Conservation (phyloP, 2,113 vertebrate species). For the Myiozetetes cayanensis region DNA sequence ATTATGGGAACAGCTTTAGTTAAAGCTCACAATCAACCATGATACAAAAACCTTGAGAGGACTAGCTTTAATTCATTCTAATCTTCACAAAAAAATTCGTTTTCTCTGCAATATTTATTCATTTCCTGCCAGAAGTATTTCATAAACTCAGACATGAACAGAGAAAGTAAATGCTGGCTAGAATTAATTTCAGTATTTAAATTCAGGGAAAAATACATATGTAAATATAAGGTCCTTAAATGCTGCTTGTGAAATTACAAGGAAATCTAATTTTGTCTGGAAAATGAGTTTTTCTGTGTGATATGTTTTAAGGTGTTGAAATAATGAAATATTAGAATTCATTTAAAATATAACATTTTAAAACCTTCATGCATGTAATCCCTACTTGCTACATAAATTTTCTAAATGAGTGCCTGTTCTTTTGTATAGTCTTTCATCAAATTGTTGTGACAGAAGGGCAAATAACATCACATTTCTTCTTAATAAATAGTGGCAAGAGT, state of each 20-base stretch:
- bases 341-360: not conserved
- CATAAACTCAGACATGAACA: not conserved
- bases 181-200: not conserved
- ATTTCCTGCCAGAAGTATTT: not conserved
- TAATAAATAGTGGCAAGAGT: not conserved
- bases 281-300: not conserved
- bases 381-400: not conserved
- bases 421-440: not conserved
- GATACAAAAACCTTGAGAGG: not conserved
- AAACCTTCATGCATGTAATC: not conserved
- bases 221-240: not conserved
- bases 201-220: not conserved
- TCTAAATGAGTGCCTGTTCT: not conserved
- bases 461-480: not conserved
- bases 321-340: not conserved
- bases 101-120: not conserved
- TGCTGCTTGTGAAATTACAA: not conserved
- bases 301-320: not conserved
- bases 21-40: constrained; percentile 9
- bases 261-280: not conserved
- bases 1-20: constrained; percentile 19
- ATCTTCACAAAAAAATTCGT: not conserved
- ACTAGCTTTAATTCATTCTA: not conserved
- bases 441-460: not conserved
- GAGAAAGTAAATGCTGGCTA: not conserved